Evolutionary conservation across 2,113 vertebrate genomes (phyloP).

Genomic region (Melanocharis versteri): DNA sequence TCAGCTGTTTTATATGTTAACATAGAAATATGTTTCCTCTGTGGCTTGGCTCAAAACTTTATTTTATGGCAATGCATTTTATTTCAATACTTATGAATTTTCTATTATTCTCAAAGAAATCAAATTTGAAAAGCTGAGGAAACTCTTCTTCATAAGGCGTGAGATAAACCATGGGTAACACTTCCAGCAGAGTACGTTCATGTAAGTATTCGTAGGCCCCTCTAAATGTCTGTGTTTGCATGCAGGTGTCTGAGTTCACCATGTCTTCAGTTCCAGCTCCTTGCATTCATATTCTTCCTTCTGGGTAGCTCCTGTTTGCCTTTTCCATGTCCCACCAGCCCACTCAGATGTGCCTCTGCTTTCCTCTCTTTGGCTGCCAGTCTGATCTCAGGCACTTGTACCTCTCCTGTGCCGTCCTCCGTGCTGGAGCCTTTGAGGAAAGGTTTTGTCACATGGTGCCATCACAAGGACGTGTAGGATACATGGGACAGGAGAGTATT

Average conservation of each 20-base stretch:
- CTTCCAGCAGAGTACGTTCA: neutral
- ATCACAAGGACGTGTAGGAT: neutral
- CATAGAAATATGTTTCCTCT: neutral
- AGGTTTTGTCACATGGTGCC: fast-evolving
- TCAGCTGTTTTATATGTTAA: neutral
- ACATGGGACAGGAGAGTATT: fast-evolving
- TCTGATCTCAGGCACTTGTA: neutral
- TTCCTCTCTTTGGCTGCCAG: neutral
- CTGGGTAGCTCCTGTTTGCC: neutral
- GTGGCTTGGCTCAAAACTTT: neutral
- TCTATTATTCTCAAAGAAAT: neutral
- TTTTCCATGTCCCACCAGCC: neutral
- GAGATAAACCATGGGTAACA: neutral
- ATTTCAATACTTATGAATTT: neutral
- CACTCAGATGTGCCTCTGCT: neutral
- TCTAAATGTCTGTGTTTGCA: neutral
- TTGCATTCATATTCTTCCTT: neutral
- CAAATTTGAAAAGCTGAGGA: neutral
- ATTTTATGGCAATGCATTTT: neutral
- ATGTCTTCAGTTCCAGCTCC: neutral
- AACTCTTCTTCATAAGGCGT: neutral
- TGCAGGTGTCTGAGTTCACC: neutral
- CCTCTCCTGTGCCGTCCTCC: neutral
- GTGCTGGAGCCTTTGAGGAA: neutral
- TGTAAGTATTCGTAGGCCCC: neutral